Evolutionary conservation across 2,888 invertebrate genomes (phyloP).

Genomic region (Eretmocerus hayati): DNA sequence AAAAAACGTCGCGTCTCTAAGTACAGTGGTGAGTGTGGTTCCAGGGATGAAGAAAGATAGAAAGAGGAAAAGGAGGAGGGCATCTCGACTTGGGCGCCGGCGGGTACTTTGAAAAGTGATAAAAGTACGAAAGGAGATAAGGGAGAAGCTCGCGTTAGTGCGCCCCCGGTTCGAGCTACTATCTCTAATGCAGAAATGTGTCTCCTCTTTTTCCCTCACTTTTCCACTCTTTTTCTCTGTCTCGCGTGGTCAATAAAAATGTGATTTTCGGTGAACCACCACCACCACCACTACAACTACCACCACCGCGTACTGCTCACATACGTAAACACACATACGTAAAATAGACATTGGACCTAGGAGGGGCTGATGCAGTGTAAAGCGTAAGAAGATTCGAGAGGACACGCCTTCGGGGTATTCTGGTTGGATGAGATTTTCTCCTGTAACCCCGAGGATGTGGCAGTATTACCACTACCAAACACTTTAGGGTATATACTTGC

Average conservation of each 20-base stretch:
- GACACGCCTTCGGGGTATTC: conserved; percentile 14
- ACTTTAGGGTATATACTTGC: neutral
- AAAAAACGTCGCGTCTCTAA: too few relatives aligned
- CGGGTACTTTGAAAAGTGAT: conserved; percentile 19
- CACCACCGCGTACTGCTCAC: too few relatives aligned
- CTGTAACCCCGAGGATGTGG: too few relatives aligned
- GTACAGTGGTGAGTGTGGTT: too few relatives aligned
- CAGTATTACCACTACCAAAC: too few relatives aligned
- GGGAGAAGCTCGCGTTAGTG: conserved; percentile 4
- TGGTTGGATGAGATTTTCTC: conserved; percentile 24
- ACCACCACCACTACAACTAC: too few relatives aligned
- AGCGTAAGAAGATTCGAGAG: neutral
- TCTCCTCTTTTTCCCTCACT: neutral
- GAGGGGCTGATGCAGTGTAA: neutral
- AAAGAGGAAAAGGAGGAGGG: neutral
- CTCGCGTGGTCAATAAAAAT: conserved; percentile 22
- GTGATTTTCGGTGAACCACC: conserved; percentile 15
- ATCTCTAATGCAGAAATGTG: conserved; percentile 21
- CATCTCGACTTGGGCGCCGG: neutral
- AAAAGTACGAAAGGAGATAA: conserved; percentile 18
- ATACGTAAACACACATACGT: too few relatives aligned
- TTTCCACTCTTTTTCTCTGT: too few relatives aligned
- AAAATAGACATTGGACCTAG: too few relatives aligned
- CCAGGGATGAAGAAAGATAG: too few relatives aligned
- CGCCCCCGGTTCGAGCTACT: too few relatives aligned